Percentiles rank a stretch among this genome's conserved stretches.
Evolutionary conservation across 2,797 vertebrate species (phyloP).

Genomic region (Callimico goeldii): DNA sequence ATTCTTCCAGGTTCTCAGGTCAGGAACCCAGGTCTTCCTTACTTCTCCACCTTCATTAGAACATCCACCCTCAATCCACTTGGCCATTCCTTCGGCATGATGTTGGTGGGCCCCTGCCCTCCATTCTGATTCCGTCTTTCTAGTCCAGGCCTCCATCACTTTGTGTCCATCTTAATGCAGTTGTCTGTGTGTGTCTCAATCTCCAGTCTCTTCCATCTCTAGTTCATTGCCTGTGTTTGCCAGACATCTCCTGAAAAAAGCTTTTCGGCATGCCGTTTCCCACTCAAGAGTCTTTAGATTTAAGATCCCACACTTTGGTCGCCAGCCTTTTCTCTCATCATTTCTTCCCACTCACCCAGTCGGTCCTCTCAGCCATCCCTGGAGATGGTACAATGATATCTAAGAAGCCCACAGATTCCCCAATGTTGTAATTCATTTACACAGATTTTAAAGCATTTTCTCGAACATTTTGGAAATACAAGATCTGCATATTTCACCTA

Average conservation of each 20-base stretch:
- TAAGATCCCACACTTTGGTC: background rate
- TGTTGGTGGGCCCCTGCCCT: background rate
- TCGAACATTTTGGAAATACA: slow-evolving; percentile 12
- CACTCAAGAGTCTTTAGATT: background rate
- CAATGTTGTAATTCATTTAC: background rate
- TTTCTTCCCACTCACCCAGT: no score
- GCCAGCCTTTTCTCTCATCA: background rate
- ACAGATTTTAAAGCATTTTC: background rate
- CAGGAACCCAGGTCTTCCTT: background rate
- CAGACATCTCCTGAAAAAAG: background rate
- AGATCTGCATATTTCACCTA: background rate
- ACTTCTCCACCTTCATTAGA: background rate
- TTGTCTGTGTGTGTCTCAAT: background rate
- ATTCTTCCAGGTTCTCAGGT: background rate
- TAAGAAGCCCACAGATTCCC: background rate
- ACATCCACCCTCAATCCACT: background rate
- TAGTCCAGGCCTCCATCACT: background rate
- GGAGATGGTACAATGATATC: background rate
- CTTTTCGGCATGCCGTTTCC: background rate
- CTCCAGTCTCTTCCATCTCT: background rate
- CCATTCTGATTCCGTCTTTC: background rate
- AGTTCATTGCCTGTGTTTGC: background rate
- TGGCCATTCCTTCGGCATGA: background rate
- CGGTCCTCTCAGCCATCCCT: background rate
- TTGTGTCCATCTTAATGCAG: background rate